Evolutionary conservation across 2,888 invertebrate genomes (phyloP), one percentile per base, ranked within the genome.

Genomic region (Tineola bisselliella): DNA sequence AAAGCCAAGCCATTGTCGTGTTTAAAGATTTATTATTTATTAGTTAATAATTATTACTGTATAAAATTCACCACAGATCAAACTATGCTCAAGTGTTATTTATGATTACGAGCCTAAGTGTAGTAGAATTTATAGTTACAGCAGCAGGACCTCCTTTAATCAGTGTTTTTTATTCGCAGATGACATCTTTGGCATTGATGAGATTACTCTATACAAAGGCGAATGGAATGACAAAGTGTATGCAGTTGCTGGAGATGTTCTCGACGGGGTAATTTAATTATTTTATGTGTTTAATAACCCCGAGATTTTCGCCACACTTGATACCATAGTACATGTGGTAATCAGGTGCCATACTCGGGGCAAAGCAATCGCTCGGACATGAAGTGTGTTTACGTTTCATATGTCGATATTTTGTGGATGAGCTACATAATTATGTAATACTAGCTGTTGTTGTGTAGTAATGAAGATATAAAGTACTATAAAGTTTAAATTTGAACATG

Each of bases 181-280:
- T 88, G 97, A 97, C 72, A 88, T 95, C 11, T 97, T 96, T 74
- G 94, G 95, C 59, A 97, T 99, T 68, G 96, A 98, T 72, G 98
- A 99, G 84, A 89, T 99, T 63, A 93, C 96, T 4, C 89, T 98
- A 63, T 96, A 91, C 76, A 91, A 94, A 66, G 96, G 96, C 15
- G 94, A 96, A 69, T 94, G 93, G 90, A 92, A 91, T 63, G 95
- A 97, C 65, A 94, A 94, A 70, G 91, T 93, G 11, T 96, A 96
- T 70, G 92, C 95, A 3, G 96, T 98, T 8, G 94, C 95, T 62
- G 98, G 98, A 57, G 97, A 97, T 75, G 95, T 98, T 63, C 90
- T 99, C 61, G 99, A 99, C 83, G 97, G 96, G 69, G 97, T 97
- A 88, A 89, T 91, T 88, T 13, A 2, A 43, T n/a, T 43, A 12